Conservation (phyloP, 1,140 invertebrate species). For the Meloidogyne floridensis region DNA sequence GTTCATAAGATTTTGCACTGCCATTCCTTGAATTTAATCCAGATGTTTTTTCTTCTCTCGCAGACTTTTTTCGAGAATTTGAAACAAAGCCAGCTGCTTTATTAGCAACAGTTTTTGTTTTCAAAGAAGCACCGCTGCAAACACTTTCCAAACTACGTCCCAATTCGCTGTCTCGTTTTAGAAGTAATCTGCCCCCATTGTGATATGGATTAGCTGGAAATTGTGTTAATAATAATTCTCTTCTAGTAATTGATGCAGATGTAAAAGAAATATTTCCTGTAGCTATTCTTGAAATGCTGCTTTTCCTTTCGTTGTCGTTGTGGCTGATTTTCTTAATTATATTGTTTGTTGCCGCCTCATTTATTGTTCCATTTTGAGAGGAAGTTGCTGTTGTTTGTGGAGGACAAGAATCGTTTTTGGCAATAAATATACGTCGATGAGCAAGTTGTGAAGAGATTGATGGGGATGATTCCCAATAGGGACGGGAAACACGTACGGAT, state of each 20-base stretch:
- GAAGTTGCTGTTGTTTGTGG: background rate
- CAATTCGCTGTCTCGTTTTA: slow-evolving; percentile 13
- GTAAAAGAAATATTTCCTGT: slow-evolving; percentile 29
- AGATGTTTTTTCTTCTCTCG: background rate
- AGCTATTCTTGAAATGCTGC: slow-evolving; percentile 2
- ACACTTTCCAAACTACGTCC: slow-evolving; percentile 19
- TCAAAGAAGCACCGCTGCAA: slow-evolving; percentile 10
- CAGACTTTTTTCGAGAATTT: slow-evolving; percentile 4
- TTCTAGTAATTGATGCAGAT: slow-evolving; percentile 27
- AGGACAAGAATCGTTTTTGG: background rate
- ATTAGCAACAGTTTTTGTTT: background rate
- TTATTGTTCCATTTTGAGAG: background rate
- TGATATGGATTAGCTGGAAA: slow-evolving; percentile 1
- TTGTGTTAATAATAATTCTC: slow-evolving; percentile 18
- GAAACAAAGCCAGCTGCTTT: background rate
- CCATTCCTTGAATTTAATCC: background rate
- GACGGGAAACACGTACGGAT: background rate
- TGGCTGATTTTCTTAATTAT: background rate
- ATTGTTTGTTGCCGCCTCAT: background rate
- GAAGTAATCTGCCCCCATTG: slow-evolving; percentile 8
- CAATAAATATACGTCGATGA: background rate
- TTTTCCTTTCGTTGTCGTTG: background rate
- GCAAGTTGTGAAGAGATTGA: slow-evolving; percentile 6
- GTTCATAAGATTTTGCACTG: background rate
- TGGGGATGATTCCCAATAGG: background rate